phyloP scores from a whole-genome alignment of 2,888 invertebrate species.

The Tetrapedia diversipes region DNA sequence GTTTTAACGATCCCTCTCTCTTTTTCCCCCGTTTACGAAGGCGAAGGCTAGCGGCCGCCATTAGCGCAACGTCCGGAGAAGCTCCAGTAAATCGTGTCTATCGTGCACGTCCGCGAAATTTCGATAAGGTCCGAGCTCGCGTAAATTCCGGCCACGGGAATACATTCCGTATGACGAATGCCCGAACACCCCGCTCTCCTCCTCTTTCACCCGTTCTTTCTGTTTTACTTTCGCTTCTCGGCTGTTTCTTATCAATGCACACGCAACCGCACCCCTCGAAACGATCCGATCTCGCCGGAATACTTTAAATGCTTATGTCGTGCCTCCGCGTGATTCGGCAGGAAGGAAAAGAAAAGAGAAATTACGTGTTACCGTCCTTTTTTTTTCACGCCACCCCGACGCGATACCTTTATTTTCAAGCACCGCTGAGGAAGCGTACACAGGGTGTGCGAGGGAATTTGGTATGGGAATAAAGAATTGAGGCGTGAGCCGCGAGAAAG shows the following conservation, averaged over 20 bases:
- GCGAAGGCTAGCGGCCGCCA: conserved; percentile 5
- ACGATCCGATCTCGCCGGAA: conserved; percentile 63
- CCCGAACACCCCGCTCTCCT: conserved; percentile 50
- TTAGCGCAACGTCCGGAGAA: conserved; percentile 44
- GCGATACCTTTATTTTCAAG: no score
- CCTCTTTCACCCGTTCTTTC: neutral
- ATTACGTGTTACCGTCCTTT: conserved; percentile 11
- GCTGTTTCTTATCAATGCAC: conserved; percentile 68
- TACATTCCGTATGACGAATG: conserved; percentile 68
- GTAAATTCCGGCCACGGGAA: conserved; percentile 50
- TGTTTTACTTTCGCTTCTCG: no score
- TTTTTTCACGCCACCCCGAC: conserved; percentile 12
- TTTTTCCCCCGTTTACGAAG: conserved; percentile 20
- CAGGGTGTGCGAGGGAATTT: no score
- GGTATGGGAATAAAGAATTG: no score
- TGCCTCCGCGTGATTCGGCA: conserved; percentile 53
- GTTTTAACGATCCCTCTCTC: conserved; percentile 23
- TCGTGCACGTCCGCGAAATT: conserved; percentile 59
- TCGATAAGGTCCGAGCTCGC: conserved; percentile 61
- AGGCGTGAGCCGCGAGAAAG: no score
- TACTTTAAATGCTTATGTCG: conserved; percentile 65
- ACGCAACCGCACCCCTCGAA: conserved; percentile 62
- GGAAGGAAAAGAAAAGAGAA: conserved; percentile 8
- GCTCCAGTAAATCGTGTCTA: conserved; percentile 59
- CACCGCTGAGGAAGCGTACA: no score